Evolutionary conservation across 30 jellyfish, hydroid and myxozoan species (phyloP), one percentile per base, ranked within the genome.

Genomic region (Pelagia noctiluca): DNA sequence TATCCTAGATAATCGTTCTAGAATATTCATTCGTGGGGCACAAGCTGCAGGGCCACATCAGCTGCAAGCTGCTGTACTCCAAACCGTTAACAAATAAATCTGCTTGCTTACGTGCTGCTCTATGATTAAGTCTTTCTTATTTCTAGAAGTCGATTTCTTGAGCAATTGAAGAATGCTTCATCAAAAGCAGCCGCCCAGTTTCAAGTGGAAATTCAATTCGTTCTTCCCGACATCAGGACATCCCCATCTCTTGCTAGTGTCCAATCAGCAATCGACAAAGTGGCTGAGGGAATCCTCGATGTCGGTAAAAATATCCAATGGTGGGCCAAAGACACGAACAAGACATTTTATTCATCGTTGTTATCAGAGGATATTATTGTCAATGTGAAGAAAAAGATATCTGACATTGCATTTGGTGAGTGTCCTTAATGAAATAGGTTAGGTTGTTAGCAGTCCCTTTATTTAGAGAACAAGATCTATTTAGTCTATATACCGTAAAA

Each of bases 251-350:
- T 90, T 8, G 50, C 76, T 1, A 52, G 22, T 22, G 91, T 83
- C n/a, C 97, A 90, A 70, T n/a, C 53, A 30, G 83, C 88, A 2
- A 71, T 90, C 71, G 32, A 76, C 35, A 78, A 50, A 63, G 89
- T 83, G 0, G 90, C 96, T 0, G 84, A 57, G 34, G 82, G 50
- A 0, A 90, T 90, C 60, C 50, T 90, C 28, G 61, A 73, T 21
- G 65, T 78, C 24, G 75, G 91, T 74, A 69, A 69, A 26, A 37
- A 75, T 22, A 76, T 89, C 22, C 86, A 48, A 46, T 89, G 97
- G 97, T 89, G 97, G 97, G 97, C 88, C 2, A 74, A 53, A 38
- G 95, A 89, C 33, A 23, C 68, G 1, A 73, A 37, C 62, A 67
- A 57, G 54, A 71, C 94, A 0, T 89, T 89, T 69, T 50, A 83